Conservation (phyloP, 2,113 vertebrate genomes). For the Pitta sordida region DNA sequence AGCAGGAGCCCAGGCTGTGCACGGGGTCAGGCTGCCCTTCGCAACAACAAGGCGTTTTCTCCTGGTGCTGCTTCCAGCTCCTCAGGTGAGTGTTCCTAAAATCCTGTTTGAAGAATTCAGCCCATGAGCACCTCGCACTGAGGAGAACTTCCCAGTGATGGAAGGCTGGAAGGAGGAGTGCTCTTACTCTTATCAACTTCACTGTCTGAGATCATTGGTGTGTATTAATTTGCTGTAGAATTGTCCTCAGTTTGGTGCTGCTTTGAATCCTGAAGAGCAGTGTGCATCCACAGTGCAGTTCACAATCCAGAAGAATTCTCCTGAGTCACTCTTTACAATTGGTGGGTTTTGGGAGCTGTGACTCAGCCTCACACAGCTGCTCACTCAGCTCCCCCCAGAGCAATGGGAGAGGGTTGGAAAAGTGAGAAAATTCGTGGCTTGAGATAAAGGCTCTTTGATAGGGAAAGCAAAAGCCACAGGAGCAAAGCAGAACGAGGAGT, state of each 20-base stretch:
- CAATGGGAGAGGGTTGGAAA: background rate
- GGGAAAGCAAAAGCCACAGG: background rate
- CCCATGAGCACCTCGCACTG: fast-evolving
- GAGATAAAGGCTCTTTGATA: background rate
- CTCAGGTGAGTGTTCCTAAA: conserved; percentile 61
- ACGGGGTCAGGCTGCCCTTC: conserved; percentile 79
- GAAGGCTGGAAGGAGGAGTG: background rate
- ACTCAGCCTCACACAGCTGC: background rate
- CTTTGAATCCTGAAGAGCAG: background rate
- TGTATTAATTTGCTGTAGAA: background rate
- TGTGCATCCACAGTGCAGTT: background rate
- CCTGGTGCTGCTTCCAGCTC: conserved; percentile 65
- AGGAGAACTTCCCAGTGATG: background rate
- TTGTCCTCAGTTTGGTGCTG: background rate
- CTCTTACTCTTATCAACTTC: background rate
- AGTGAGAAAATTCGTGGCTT: background rate
- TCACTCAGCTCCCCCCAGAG: background rate
- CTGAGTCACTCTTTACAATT: too few relatives aligned
- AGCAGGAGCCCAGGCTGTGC: conserved; percentile 86
- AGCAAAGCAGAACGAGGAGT: background rate
- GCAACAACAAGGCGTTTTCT: conserved; percentile 77
- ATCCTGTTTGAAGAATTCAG: fast-evolving
- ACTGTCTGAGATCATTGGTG: background rate
- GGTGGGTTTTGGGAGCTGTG: background rate
- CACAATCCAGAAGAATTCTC: background rate